Base-by-base conservation (phyloP, 2,888 invertebrate genomes). In the Matsumyia berberina region DNA sequence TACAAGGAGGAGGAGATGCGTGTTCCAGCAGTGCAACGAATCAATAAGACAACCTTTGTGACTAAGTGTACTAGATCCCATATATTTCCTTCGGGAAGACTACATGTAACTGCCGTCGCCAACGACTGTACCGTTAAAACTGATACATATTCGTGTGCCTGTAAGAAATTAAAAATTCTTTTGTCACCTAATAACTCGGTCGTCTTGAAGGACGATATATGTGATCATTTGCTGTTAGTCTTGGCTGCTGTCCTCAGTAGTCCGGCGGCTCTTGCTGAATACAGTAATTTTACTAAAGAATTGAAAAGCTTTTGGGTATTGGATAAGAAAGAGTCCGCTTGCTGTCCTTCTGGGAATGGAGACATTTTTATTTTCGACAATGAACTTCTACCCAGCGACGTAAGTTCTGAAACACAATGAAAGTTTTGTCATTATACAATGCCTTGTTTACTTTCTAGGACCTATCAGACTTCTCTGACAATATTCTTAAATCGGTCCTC, bases 171-270 rank as follows among this genome's bases (percentile, higher is more conserved):
- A 0, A 90, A 90, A 81, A 90, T 91, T 6, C 88, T 90, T 7
- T 88, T 91, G n/a, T 90, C 90, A 44, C 88, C 91, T 0, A 90
- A 91, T 39, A 90, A 91, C 35, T 90, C 90, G 0, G 88, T 91
- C 4, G 88, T 89, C 0, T 88, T 91, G 88, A 89, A 90, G 82
- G 90, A 91, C 39, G 90, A 91, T 79, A 89, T 90, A n/a, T 92
- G 92, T 83, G 91, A 91, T 80, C 92, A 92, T 87, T 77, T 91
- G 73, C 66, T 91, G 44, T 85, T 91, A 3, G 88, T 92, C 5
- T 74, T 91, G 2, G 90, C 91, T 0, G 91, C 89, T 0, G 88
- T 92, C 15, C 86, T 92, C 0, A 91, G 90, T 66, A 89, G 88
- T 1, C 87, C 88, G 0, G 87, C 88, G 2, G 88, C 88, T 9